Base-by-base conservation (phyloP, 2,797 vertebrate genomes). In the Chrysocyon brachyurus region DNA sequence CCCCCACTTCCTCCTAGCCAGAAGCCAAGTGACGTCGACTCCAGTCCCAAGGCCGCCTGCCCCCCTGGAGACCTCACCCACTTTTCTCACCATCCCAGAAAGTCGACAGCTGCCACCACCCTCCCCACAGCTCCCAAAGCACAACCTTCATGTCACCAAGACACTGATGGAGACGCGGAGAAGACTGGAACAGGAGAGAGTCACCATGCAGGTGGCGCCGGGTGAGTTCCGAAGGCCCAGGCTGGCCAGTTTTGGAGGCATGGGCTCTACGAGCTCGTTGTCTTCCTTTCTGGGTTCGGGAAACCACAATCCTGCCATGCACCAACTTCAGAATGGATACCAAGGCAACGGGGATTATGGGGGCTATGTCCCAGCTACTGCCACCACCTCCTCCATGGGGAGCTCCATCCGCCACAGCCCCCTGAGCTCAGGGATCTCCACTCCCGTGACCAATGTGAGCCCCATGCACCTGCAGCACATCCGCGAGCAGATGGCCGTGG, bases 131-230 rank as follows among this genome's bases (percentile, higher is more conserved):
- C 97, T 98, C 91, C 98, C 99, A 78, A 99, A 98, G 56, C 99
- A 99, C 98, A 99, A 99, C 98, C 99, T 99, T 89, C 99, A 99
- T 96, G 99, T 99, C 97, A 99, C 99, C 98, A 99, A 99, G 99
- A 99, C 99, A 0, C 99, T 99, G 79, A 99, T 99, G 99, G 99
- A 99, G 99, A 99, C 99, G 0, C 99, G 99, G 14, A 99, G 99
- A 40, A 99, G 99, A 26, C 99, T 99, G 0, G 99, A 99, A 87
- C 99, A 99, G 98, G 99, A 99, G 97, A 99, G 99, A 83, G 97
- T 99, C 96, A 98, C 99, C 96, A 99, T 99, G 99, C 99, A 99
- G 97, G 98, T 99, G 9, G 97, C 97, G 0, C 98, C 98, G 1
- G 98, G 97, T 8, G 99, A 99, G 73, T 93, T 98, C 82, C 99